These are phyloP conservation scores for Chelonus insularis DNA, from an alignment of 1,140 invertebrate species.

Conservation along the genomic window DNA sequence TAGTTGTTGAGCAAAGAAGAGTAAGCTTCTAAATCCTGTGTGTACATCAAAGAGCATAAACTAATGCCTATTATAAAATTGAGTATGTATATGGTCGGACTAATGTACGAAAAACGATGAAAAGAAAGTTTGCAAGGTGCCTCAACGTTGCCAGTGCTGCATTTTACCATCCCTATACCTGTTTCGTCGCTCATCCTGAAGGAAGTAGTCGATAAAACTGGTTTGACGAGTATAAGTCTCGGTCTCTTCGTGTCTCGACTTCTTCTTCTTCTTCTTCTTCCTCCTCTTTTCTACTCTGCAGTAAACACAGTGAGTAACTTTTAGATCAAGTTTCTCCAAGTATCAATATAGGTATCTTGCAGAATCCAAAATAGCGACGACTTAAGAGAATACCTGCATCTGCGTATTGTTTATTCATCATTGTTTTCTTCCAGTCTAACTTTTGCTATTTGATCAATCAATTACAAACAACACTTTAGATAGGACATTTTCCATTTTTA, in stretches of 20 bases:
- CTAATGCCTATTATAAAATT: constrained; percentile 13
- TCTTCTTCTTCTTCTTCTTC: constrained; percentile 28
- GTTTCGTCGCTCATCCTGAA: constrained; percentile 48
- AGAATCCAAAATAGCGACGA: too few relatives aligned
- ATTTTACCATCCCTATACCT: constrained; percentile 27
- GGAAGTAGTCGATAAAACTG: constrained; percentile 60
- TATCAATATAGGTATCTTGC: neutral
- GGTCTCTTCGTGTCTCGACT: constrained; percentile 33
- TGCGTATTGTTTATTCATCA: too few relatives aligned
- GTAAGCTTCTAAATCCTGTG: too few relatives aligned
- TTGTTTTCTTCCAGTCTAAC: too few relatives aligned
- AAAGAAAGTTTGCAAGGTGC: constrained; percentile 16
- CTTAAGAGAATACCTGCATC: too few relatives aligned
- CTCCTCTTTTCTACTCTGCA: neutral
- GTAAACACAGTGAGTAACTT: neutral
- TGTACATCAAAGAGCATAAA: constrained; percentile 17
- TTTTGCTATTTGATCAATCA: too few relatives aligned
- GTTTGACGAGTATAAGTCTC: constrained; percentile 56
- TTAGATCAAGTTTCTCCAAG: neutral
- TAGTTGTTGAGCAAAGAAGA: too few relatives aligned
- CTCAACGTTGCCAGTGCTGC: constrained; percentile 16
- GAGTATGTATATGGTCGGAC: neutral
- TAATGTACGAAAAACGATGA: neutral
- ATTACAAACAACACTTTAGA: too few relatives aligned
- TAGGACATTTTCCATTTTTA: too few relatives aligned